These are phyloP conservation scores for Scleropages formosus DNA, from an alignment of 2,797 vertebrate species.

Conservation along the genomic window DNA sequence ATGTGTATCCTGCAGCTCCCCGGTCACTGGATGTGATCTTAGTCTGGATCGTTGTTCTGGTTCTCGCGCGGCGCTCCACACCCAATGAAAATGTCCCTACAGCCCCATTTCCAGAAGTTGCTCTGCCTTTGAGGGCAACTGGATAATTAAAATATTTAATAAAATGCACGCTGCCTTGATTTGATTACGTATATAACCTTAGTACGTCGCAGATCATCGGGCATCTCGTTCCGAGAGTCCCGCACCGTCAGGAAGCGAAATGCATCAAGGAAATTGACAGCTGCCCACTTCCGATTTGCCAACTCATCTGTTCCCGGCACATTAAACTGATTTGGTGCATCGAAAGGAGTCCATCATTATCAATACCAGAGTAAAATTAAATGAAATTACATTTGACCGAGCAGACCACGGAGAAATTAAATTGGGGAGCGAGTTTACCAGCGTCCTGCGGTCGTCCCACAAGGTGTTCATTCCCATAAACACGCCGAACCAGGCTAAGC, in stretches of 20 bases:
- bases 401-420: neutral
- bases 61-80: too few relatives aligned
- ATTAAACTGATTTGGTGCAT: constrained; percentile 20
- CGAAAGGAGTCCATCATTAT: neutral
- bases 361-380: neutral
- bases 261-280: neutral
- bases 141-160: neutral
- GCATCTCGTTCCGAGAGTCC: too few relatives aligned
- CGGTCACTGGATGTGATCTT: too few relatives aligned
- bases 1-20: too few relatives aligned
- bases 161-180: neutral
- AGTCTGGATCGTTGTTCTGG: too few relatives aligned
- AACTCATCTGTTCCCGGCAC: constrained; percentile 13
- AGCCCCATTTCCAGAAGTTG: too few relatives aligned
- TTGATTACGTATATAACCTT: neutral
- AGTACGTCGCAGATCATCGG: too few relatives aligned
- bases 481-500: neutral
- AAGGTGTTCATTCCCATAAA: neutral
- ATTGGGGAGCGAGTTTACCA: neutral
- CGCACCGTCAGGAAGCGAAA: neutral
- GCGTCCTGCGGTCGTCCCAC: neutral
- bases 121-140: too few relatives aligned
- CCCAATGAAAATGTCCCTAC: too few relatives aligned
- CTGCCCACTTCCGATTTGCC: neutral
- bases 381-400: constrained; percentile 1